Conservation (phyloP, 2,113 vertebrate genomes). For the Brienomyrus brachyistius region DNA sequence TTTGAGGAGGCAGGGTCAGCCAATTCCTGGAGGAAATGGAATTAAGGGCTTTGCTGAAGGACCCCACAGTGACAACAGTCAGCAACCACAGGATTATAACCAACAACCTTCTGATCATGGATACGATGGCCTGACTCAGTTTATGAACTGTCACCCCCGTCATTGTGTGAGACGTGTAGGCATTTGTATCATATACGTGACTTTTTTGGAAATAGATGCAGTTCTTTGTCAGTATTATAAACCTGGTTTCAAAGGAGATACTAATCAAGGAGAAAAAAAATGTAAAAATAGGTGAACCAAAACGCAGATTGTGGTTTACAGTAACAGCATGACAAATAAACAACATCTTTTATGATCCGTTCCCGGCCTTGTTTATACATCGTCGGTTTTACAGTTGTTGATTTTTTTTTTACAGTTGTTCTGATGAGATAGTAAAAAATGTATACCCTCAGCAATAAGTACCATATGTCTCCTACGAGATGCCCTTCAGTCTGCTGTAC, state of each 20-base stretch:
- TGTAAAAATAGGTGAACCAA: background rate
- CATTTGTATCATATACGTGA: background rate
- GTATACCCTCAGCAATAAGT: background rate
- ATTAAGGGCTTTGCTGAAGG: background rate
- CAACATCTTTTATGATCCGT: background rate
- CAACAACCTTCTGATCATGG: background rate
- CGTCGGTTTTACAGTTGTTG: constrained; percentile 1
- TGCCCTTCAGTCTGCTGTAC: background rate
- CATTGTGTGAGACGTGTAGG: background rate
- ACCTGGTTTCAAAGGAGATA: background rate
- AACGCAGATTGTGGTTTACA: background rate
- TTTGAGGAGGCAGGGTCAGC: background rate
- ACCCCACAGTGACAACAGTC: background rate
- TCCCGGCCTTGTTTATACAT: background rate
- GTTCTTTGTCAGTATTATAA: background rate
- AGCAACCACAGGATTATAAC: background rate
- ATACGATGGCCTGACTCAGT: background rate
- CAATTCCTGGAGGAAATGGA: background rate
- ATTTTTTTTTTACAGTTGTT: constrained; percentile 3
- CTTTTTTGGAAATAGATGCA: background rate
- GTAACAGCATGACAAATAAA: background rate
- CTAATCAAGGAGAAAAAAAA: background rate
- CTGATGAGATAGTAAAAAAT: constrained; percentile 11
- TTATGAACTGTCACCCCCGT: background rate
- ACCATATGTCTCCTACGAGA: background rate